These are phyloP conservation scores for Meandrusa payeni DNA, from an alignment of 2,888 invertebrate genomes.

Conservation along the genomic window DNA sequence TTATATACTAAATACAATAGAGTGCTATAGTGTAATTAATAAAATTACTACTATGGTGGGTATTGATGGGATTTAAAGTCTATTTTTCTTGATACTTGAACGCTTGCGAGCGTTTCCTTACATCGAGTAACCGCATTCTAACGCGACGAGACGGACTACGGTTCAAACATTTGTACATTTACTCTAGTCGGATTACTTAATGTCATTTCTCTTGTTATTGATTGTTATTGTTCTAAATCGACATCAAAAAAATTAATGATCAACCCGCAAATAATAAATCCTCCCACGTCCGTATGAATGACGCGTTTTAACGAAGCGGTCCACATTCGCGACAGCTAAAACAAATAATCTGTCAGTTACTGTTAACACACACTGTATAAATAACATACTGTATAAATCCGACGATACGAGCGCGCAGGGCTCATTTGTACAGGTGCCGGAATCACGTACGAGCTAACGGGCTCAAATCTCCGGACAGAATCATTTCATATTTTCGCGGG, in stretches of 20 bases:
- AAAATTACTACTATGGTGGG: too few species aligned
- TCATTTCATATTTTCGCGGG: slow-evolving; percentile 72
- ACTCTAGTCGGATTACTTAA: too few species aligned
- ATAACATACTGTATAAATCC: slow-evolving; percentile 33
- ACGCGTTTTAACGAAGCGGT: slow-evolving; percentile 26
- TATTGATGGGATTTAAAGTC: too few species aligned
- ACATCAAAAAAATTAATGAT: slow-evolving; percentile 15
- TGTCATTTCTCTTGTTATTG: too few species aligned
- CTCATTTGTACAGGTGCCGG: slow-evolving; percentile 47
- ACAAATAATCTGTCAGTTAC: slow-evolving; percentile 28
- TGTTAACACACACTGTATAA: slow-evolving; percentile 21
- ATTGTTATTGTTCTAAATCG: too few species aligned
- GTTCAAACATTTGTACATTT: too few species aligned
- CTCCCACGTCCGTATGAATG: slow-evolving; percentile 10
- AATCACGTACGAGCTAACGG: slow-evolving; percentile 37
- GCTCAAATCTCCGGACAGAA: slow-evolving; percentile 52
- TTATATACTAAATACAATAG: too few species aligned
- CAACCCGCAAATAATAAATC: slow-evolving; percentile 18
- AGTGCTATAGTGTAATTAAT: too few species aligned
- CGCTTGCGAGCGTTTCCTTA: too few species aligned
- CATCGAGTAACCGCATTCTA: too few species aligned
- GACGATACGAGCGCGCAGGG: slow-evolving; percentile 35
- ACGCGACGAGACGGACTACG: too few species aligned
- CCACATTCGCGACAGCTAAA: slow-evolving; percentile 26
- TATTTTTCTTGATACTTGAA: too few species aligned